Evolutionary conservation across 2,888 invertebrate species (phyloP).

Genomic region (Blera fallax): DNA sequence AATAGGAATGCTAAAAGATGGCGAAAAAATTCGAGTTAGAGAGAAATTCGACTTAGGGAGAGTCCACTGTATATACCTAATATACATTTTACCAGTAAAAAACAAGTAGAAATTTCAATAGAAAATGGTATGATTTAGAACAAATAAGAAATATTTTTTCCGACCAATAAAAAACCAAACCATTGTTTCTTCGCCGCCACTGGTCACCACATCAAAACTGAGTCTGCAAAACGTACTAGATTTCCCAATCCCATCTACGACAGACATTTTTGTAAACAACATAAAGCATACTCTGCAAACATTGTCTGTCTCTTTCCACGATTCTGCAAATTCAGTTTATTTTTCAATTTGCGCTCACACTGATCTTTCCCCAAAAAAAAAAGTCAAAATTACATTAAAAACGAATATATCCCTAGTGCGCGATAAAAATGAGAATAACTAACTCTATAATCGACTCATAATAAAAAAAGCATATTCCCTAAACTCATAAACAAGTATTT

Average conservation of each 20-base stretch:
- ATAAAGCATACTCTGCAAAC: background rate
- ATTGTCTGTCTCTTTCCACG: constrained; percentile 20
- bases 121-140: too few species aligned
- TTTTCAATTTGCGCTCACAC: constrained; percentile 31
- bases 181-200: background rate
- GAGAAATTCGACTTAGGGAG: too few species aligned
- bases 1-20: too few species aligned
- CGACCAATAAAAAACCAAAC: background rate
- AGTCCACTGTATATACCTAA: too few species aligned
- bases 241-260: constrained; percentile 8
- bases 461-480: background rate
- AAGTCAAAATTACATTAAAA: background rate
- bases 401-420: background rate
- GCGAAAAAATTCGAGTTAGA: too few species aligned
- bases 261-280: constrained; percentile 54
- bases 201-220: background rate
- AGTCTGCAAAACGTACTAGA: background rate
- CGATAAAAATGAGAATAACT: constrained; percentile 12
- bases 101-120: too few species aligned
- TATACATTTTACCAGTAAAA: too few species aligned
- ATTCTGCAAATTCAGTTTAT: constrained; percentile 38
- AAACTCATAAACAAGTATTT: background rate
- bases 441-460: background rate
- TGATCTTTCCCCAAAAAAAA: background rate
- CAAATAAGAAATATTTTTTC: too few species aligned